Percentiles rank a stretch among this genome's conserved stretches.
Evolutionary conservation across 2,888 invertebrate genomes (phyloP).

Genomic region (Cyclophora albipunctata): DNA sequence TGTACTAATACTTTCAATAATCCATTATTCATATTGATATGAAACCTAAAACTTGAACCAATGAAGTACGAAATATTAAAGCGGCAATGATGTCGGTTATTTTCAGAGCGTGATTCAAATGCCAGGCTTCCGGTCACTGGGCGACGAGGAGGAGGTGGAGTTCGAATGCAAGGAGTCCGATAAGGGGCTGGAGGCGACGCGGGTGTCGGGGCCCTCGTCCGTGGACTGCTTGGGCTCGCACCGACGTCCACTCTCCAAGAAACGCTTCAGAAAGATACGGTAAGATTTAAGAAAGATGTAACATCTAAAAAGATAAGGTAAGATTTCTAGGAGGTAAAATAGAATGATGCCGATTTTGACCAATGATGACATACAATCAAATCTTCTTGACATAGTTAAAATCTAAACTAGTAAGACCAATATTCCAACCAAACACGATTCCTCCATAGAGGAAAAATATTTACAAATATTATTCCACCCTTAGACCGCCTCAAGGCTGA

Average conservation of each 20-base stretch:
- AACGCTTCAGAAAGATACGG: slow-evolving; percentile 90
- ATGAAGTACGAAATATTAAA: no score
- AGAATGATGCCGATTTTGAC: neutral
- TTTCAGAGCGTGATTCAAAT: slow-evolving; percentile 93
- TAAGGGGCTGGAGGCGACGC: slow-evolving; percentile 90
- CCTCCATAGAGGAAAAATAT: no score
- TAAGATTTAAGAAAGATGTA: slow-evolving; percentile 35
- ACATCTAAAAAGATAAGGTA: neutral
- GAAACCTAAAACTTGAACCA: no score
- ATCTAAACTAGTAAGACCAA: no score
- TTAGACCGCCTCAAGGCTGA: no score
- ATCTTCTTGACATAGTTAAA: neutral
- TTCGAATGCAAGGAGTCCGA: slow-evolving; percentile 90
- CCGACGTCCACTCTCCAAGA: slow-evolving; percentile 86
- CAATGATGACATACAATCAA: neutral
- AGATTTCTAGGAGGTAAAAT: neutral
- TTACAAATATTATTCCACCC: no score
- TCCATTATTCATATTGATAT: no score
- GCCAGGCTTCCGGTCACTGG: slow-evolving; percentile 90
- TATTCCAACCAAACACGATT: no score
- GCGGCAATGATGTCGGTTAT: slow-evolving; percentile 1
- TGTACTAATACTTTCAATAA: no score
- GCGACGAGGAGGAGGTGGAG: slow-evolving; percentile 91
- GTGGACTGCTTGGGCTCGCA: slow-evolving; percentile 89
- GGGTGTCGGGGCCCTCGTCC: slow-evolving; percentile 86